phyloP scores from a whole-genome alignment of 1,140 invertebrate genomes.

The Drosophila elegans region DNA sequence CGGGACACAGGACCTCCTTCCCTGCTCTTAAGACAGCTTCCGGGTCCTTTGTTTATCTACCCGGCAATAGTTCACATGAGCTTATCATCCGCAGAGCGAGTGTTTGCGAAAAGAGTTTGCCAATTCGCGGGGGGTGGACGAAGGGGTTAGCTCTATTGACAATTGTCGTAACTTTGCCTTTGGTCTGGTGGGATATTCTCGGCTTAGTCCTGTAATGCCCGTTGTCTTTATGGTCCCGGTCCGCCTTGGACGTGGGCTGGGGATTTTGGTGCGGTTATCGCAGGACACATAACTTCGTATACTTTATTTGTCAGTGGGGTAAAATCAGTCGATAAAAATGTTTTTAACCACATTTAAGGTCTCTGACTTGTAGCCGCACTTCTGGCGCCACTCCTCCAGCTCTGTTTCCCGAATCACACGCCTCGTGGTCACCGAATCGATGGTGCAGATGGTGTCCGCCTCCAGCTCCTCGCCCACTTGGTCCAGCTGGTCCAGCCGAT shows the following conservation, averaged over 20 bases:
- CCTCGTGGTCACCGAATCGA: slow-evolving; percentile 42
- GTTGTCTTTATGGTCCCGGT: slow-evolving; percentile 54
- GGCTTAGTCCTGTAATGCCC: slow-evolving; percentile 78
- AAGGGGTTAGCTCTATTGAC: slow-evolving; percentile 64
- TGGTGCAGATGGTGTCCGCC: slow-evolving; percentile 36
- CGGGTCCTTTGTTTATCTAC: slow-evolving; percentile 70
- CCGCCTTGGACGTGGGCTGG: slow-evolving; percentile 28
- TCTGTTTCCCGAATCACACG: slow-evolving; percentile 15
- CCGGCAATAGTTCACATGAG: slow-evolving; percentile 82
- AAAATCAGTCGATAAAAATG: slow-evolving; percentile 2
- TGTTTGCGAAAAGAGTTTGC: slow-evolving; percentile 73
- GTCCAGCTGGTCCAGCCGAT: slow-evolving; percentile 57
- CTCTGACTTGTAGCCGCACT: slow-evolving; percentile 20
- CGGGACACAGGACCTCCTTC: not conserved
- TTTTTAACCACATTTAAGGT: not conserved
- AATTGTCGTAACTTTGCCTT: slow-evolving; percentile 37
- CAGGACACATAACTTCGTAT: slow-evolving; percentile 35
- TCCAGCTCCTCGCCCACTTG: slow-evolving; percentile 41
- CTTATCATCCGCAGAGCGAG: slow-evolving; percentile 69
- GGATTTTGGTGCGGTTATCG: slow-evolving; percentile 57
- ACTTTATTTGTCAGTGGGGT: slow-evolving; percentile 4
- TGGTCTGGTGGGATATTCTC: slow-evolving; percentile 69
- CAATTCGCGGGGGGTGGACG: slow-evolving; percentile 47
- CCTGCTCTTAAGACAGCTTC: not conserved
- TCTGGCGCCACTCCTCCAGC: slow-evolving; percentile 31